These are phyloP conservation scores for Lepisosteus oculatus DNA, from an alignment of 2,113 vertebrate species.

Conservation along the genomic window DNA sequence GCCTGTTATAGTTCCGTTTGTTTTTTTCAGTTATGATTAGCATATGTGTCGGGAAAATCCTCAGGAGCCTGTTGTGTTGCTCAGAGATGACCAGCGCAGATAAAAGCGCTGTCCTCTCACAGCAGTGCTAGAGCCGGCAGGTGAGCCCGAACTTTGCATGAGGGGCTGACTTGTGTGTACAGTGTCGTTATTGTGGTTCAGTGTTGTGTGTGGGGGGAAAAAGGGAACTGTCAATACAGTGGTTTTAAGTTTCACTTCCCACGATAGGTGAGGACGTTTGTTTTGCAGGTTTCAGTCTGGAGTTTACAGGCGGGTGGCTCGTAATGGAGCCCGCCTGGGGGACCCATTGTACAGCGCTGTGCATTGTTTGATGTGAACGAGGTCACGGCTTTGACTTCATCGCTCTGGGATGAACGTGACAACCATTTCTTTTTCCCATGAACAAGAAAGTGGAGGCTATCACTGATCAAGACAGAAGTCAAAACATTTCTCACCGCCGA, in stretches of 20 bases:
- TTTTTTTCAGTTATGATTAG: slow-evolving; percentile 20
- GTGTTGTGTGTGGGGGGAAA: slow-evolving; percentile 38
- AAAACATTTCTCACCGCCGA: background rate
- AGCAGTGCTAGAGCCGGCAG: slow-evolving; percentile 45
- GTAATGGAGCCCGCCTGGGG: slow-evolving; percentile 7
- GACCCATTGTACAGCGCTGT: slow-evolving; percentile 34
- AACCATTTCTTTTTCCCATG: slow-evolving; percentile 24
- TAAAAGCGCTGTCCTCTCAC: background rate
- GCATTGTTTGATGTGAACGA: slow-evolving; percentile 40
- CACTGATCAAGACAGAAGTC: background rate
- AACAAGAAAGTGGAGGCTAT: background rate
- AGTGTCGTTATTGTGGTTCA: slow-evolving; percentile 26
- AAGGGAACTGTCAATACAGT: slow-evolving; percentile 40
- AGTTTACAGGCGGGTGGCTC: slow-evolving; percentile 27
- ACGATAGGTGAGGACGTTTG: slow-evolving; percentile 19
- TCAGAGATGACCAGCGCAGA: background rate
- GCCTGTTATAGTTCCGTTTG: too few species aligned
- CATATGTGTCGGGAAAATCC: background rate
- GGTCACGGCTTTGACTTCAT: slow-evolving; percentile 18
- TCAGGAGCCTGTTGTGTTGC: slow-evolving; percentile 2
- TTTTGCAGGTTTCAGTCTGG: slow-evolving; percentile 13
- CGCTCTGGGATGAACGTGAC: slow-evolving; percentile 26
- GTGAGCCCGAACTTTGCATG: slow-evolving; percentile 46
- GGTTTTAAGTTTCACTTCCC: slow-evolving; percentile 37
- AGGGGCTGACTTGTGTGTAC: slow-evolving; percentile 36